phyloP scores from a whole-genome alignment of 2,797 vertebrate species.

The Characodon lateralis region DNA sequence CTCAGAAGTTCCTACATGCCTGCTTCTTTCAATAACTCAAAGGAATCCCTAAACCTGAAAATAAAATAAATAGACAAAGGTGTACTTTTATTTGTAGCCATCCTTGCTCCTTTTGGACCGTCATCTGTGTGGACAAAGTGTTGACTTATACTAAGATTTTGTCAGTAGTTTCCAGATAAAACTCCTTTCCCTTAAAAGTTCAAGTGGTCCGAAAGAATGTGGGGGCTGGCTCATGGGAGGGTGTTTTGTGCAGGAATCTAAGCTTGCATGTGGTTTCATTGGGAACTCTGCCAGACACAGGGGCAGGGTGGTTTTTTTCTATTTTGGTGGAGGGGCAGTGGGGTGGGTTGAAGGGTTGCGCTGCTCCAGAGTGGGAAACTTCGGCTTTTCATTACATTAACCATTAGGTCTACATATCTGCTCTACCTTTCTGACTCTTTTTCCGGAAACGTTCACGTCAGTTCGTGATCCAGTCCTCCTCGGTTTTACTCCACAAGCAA shows the following conservation, averaged over 20 bases:
- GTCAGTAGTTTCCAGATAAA: conserved; percentile 65
- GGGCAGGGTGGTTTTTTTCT: conserved; percentile 34
- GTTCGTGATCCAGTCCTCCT: conserved; percentile 56
- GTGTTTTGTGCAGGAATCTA: conserved; percentile 55
- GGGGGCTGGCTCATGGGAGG: conserved; percentile 61
- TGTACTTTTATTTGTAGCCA: conserved; percentile 46
- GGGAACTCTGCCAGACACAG: conserved; percentile 68
- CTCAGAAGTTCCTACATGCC: neutral
- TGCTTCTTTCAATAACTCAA: conserved; percentile 9
- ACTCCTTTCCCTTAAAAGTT: conserved; percentile 71
- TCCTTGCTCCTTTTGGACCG: conserved; percentile 39
- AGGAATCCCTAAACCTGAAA: conserved; percentile 25
- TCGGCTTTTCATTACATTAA: conserved; percentile 80
- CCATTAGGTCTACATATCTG: conserved; percentile 68
- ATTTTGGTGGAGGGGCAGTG: conserved; percentile 23
- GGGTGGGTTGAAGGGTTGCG: conserved; percentile 50
- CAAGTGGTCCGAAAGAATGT: conserved; percentile 71
- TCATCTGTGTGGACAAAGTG: conserved; percentile 63
- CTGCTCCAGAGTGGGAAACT: conserved; percentile 64
- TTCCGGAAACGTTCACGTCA: conserved; percentile 76
- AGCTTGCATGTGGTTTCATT: conserved; percentile 67
- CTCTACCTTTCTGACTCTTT: conserved; percentile 67
- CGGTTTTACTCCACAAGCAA: conserved; percentile 35
- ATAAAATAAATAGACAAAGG: conserved; percentile 32
- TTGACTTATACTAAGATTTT: conserved; percentile 68